phyloP scores from a whole-genome alignment of 2,113 vertebrate genomes.

The Triplophysa dalaica region DNA sequence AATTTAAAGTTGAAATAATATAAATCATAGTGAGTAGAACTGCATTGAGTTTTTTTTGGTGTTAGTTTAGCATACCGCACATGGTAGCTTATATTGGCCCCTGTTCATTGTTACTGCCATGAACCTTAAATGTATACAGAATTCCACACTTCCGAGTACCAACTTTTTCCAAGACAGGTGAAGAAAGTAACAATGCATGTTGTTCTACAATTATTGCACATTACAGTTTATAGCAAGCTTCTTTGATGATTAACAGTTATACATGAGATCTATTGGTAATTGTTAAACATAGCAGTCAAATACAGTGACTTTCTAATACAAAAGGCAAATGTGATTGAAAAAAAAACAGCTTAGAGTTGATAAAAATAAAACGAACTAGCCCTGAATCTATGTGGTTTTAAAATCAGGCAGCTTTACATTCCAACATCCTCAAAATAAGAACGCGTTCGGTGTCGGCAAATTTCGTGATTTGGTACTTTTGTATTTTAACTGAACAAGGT shows the following conservation, averaged over 20 bases:
- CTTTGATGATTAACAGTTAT: conserved; percentile 64
- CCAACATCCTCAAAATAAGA: conserved; percentile 26
- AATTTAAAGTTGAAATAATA: conserved; percentile 30
- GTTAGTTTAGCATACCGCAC: conserved; percentile 42
- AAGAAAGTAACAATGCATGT: conserved; percentile 60
- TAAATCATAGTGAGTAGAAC: conserved; percentile 47
- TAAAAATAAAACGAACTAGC: conserved; percentile 33
- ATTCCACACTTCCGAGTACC: conserved; percentile 51
- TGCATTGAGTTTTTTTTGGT: conserved; percentile 28
- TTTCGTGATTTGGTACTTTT: not conserved
- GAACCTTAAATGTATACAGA: conserved; percentile 31
- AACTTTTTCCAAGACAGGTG: conserved; percentile 58
- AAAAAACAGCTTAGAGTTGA: conserved; percentile 51
- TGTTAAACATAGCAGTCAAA: conserved; percentile 61
- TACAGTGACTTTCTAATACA: conserved; percentile 69
- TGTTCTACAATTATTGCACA: conserved; percentile 74
- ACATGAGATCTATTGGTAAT: conserved; percentile 55
- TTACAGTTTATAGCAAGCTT: conserved; percentile 64
- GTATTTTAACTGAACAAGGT: not conserved
- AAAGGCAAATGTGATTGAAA: conserved; percentile 71
- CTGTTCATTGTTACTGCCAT: conserved; percentile 44
- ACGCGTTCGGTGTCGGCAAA: not conserved
- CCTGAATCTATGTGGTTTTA: conserved; percentile 25
- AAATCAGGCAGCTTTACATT: conserved; percentile 29
- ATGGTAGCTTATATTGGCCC: conserved; percentile 55